Percentiles rank a stretch among this genome's conserved stretches.
Conservation (phyloP, 2,797 vertebrate genomes). For the Periparus ater region DNA sequence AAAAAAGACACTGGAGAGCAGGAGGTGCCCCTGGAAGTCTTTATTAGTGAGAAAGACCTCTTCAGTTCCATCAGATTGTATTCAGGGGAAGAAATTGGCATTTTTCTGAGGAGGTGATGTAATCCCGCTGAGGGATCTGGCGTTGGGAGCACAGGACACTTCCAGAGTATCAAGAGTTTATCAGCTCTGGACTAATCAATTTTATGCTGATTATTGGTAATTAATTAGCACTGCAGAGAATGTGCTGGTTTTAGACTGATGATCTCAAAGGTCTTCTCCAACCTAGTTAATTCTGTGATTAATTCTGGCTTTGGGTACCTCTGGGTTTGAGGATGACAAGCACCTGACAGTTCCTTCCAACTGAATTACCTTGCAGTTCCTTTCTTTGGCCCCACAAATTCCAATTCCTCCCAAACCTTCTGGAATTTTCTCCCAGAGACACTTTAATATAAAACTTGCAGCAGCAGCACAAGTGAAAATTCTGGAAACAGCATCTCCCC, state of each 20-base stretch:
- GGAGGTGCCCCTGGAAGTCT: background rate
- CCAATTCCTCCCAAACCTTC: background rate
- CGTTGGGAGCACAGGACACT: background rate
- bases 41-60: background rate
- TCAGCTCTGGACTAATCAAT: background rate
- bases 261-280: background rate
- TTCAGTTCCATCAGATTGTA: background rate
- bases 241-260: background rate
- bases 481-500: background rate
- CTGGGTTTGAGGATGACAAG: background rate
- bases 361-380: background rate
- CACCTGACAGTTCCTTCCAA: background rate
- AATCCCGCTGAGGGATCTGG: background rate
- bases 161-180: background rate
- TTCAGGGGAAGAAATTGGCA: background rate
- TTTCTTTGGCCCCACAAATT: background rate
- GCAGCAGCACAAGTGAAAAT: background rate
- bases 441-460: fast-evolving
- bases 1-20: background rate
- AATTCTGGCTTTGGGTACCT: background rate
- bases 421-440: background rate
- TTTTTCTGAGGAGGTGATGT: background rate
- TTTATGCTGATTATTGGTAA: background rate
- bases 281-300: background rate
- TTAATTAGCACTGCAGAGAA: background rate